phyloP scores from a whole-genome alignment of 2,888 invertebrate species.

The Megaustenia siamemsis region DNA sequence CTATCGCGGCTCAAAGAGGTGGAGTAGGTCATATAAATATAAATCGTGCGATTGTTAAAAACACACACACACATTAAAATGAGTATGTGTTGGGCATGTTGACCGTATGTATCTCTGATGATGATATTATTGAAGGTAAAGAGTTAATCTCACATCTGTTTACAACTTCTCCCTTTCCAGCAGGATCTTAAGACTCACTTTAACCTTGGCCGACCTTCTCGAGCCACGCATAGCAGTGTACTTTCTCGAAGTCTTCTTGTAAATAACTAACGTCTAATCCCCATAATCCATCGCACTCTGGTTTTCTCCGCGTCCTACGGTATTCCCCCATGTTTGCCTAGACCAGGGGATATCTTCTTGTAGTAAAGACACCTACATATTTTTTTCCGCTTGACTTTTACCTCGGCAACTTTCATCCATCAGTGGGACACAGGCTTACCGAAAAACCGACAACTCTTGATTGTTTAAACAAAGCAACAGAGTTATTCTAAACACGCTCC shows the following conservation, averaged over 20 bases:
- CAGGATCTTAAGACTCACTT: no score
- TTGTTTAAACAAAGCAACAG: slow-evolving; percentile 34
- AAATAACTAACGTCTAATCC: slow-evolving; percentile 23
- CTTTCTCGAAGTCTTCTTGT: not conserved
- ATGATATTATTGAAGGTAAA: no score
- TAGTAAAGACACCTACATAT: not conserved
- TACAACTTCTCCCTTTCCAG: no score
- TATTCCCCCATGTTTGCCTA: slow-evolving; percentile 11
- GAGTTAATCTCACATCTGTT: no score
- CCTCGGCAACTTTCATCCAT: not conserved
- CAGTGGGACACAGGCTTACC: slow-evolving; percentile 6
- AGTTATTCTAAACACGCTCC: not conserved
- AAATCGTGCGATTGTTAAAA: no score
- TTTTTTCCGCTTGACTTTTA: not conserved
- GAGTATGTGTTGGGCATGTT: no score
- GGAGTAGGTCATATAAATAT: no score
- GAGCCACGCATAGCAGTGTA: not conserved
- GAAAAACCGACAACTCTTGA: not conserved
- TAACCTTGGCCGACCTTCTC: no score
- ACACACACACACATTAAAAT: no score
- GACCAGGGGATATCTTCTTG: not conserved
- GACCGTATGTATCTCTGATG: no score
- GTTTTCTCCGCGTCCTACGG: slow-evolving; percentile 10
- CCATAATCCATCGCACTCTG: not conserved
- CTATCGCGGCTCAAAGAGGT: no score